Percentiles rank a stretch among this genome's conserved stretches.
These are phyloP conservation scores for Maniola hyperantus DNA, from an alignment of 2,888 invertebrate genomes.

Conservation along the genomic window DNA sequence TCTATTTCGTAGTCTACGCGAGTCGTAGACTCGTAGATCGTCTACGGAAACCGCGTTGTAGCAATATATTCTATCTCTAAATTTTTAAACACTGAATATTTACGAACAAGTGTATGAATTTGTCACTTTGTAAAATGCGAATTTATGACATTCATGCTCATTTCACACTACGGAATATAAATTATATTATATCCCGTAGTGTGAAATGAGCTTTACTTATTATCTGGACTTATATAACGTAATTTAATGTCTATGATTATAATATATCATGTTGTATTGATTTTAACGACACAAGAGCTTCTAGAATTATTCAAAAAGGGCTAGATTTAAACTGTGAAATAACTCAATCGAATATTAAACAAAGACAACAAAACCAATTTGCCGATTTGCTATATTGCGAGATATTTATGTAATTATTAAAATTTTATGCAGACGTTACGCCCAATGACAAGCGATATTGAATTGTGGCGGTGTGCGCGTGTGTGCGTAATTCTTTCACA, in stretches of 20 bases:
- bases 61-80: background rate
- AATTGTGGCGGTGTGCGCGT: constrained; percentile 67
- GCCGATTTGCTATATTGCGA: constrained; percentile 18
- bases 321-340: background rate
- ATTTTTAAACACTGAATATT: too few relatives aligned
- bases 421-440: constrained; percentile 62
- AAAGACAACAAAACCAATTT: constrained; percentile 17
- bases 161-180: too few relatives aligned
- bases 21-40: constrained; percentile 1
- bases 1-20: background rate
- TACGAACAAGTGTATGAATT: too few relatives aligned
- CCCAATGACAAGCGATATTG: constrained; percentile 78
- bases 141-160: too few relatives aligned
- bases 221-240: too few relatives aligned
- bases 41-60: background rate
- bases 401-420: constrained; percentile 34
- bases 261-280: too few relatives aligned
- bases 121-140: too few relatives aligned
- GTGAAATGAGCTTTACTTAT: too few relatives aligned
- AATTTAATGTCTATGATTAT: too few relatives aligned
- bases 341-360: constrained; percentile 7
- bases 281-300: background rate
- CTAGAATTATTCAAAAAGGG: too few relatives aligned
- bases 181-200: too few relatives aligned
- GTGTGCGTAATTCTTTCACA: constrained; percentile 76